Evolutionary conservation across 2,113 vertebrate species (phyloP).

Genomic region (Equus quagga): DNA sequence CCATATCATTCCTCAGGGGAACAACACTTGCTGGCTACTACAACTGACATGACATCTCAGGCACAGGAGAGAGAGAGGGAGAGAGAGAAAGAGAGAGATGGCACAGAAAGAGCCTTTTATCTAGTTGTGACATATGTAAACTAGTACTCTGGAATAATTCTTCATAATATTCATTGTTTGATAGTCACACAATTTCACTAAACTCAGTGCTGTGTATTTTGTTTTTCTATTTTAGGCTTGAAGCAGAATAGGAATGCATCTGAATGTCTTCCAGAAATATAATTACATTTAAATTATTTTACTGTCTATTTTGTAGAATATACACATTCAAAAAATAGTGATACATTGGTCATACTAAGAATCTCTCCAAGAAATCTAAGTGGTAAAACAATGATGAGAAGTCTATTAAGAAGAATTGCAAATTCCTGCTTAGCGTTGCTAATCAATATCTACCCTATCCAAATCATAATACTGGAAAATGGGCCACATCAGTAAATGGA

Average conservation of each 20-base stretch:
- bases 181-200: slow-evolving; percentile 25
- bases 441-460: not conserved
- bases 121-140: slow-evolving; percentile 62
- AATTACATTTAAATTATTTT: slow-evolving; percentile 61
- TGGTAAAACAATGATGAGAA: not conserved
- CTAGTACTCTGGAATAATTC: slow-evolving; percentile 51
- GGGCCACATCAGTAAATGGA: not conserved
- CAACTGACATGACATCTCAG: not conserved
- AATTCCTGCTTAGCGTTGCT: not conserved
- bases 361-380: slow-evolving; percentile 43
- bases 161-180: slow-evolving; percentile 1
- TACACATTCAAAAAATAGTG: slow-evolving; percentile 40
- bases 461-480: not conserved
- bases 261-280: slow-evolving; percentile 49
- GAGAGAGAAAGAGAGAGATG: not conserved
- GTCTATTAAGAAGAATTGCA: not conserved
- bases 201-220: slow-evolving; percentile 2
- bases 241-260: slow-evolving; percentile 30
- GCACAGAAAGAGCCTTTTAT: slow-evolving; percentile 32
- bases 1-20: slow-evolving; percentile 56
- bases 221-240: slow-evolving; percentile 53
- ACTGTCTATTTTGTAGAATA: slow-evolving; percentile 29
- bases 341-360: not conserved
- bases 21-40: not conserved
- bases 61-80: not conserved